These are phyloP conservation scores for Conopomorpha cramerella DNA, from an alignment of 1,140 invertebrate genomes.

Conservation along the genomic window DNA sequence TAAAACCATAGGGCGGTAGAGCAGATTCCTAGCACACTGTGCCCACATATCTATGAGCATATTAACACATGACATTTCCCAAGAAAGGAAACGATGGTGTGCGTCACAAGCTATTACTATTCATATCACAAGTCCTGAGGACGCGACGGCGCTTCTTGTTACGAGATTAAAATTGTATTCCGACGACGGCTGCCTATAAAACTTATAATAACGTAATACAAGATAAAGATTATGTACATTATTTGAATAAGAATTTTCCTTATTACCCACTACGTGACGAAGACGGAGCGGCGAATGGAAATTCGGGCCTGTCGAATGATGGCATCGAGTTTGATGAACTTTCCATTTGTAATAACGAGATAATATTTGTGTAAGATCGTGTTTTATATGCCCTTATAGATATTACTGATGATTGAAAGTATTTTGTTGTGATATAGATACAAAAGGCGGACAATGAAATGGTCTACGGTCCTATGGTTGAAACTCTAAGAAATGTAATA, in stretches of 20 bases:
- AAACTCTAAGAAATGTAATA: no score
- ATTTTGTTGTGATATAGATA: no score
- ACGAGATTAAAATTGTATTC: conserved; percentile 38
- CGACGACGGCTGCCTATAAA: conserved; percentile 24
- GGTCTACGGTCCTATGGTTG: no score
- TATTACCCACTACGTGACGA: no score
- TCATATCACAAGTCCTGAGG: conserved; percentile 43
- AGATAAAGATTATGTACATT: conserved; percentile 15
- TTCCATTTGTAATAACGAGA: no score
- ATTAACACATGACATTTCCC: conserved; percentile 47
- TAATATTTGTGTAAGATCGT: no score
- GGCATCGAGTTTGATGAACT: no score
- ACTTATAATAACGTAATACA: conserved; percentile 21
- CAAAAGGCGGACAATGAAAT: no score
- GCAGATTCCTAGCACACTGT: not conserved
- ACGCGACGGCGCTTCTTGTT: conserved; percentile 29
- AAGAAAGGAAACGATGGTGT: conserved; percentile 51
- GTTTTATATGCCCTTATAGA: no score
- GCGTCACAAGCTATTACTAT: conserved; percentile 54
- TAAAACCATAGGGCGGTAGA: conserved; percentile 1
- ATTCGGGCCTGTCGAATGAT: no score
- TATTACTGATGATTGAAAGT: no score
- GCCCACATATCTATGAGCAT: conserved; percentile 21
- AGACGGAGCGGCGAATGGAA: no score
- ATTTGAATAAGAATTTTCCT: conserved; percentile 12